Base-by-base conservation (phyloP, 64 coral and sea anemone species). In the Porites lutea region DNA sequence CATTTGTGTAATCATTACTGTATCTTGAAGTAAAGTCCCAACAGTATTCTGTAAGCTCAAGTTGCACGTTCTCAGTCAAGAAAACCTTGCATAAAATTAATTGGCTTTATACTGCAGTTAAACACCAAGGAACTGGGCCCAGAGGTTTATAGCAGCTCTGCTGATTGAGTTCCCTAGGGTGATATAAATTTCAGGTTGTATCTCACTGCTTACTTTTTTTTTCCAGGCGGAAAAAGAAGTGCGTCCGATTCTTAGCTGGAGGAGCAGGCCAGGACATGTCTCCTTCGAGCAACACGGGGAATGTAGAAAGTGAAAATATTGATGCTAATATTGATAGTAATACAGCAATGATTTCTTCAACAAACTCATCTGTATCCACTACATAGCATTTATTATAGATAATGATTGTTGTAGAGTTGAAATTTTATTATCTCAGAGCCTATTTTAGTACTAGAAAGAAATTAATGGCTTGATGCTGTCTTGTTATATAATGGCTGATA, bases 191-290 rank as follows among this genome's bases (percentile, higher is more conserved):
- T 23, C 4, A 19, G 22, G 0, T 64, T 23, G 12, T 18, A 4
- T 20, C 23, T 74, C 16, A 13, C 49, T 22, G 8, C 6, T 11
- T 18, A n/a, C 15, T 16, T 70, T 4, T 48, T n/a, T 37, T n/a
- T 45, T 89, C 2, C 50, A 99, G 97, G 86, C 91, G 97, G 92
- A 99, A 99, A 93, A 99, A 99, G 88, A 99, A 99, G 74, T 99
- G 97, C 59, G 91, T 99, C 64, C 70, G 97, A 79, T 99, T 99
- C 80, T 89, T 99, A 21, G 97, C 92, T 60, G 97, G 97, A 59
- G 95, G 90, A 48, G 66, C 91, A 87, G 88, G 90, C 48, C 88
- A 92, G 52, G 81, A 82, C 10, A 54, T 89, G 13, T 92, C 73
- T 70, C 83, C 92, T 18, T 78, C 84, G 43, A 46, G 82, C 44